These are phyloP conservation scores for Nemurella pictetii DNA, from an alignment of 2,888 invertebrate genomes.

Conservation along the genomic window DNA sequence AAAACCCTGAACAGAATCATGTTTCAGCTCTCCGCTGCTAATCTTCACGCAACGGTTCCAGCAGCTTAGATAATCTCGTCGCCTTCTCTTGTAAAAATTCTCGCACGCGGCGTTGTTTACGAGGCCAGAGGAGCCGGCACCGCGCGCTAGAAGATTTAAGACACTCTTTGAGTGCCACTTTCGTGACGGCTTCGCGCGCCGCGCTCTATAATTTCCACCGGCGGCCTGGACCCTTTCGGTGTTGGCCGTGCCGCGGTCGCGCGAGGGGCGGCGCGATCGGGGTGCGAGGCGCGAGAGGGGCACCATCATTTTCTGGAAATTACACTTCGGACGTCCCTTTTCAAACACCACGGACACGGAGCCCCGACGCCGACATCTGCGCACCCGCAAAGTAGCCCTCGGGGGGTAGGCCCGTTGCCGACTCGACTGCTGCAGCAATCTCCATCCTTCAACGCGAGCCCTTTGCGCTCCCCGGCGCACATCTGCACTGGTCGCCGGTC, in stretches of 20 bases:
- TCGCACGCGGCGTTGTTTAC: neutral
- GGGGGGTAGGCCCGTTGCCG: neutral
- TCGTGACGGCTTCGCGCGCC: neutral
- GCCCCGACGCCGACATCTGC: neutral
- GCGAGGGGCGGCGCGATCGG: neutral
- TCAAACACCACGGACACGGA: neutral
- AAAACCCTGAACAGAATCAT: too few species aligned
- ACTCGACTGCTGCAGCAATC: neutral
- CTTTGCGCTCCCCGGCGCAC: neutral
- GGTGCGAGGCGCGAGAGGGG: neutral
- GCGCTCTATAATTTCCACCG: neutral
- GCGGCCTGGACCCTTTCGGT: neutral
- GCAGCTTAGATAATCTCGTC: neutral
- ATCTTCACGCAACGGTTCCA: neutral
- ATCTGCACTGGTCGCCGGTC: neutral
- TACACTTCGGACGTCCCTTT: neutral
- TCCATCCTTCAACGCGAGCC: too few species aligned
- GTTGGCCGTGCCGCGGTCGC: neutral
- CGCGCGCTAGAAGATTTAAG: neutral
- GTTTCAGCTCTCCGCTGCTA: neutral
- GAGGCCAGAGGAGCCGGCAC: neutral
- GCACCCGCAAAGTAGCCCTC: neutral
- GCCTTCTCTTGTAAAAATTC: neutral
- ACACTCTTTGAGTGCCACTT: neutral
- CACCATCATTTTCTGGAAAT: conserved; percentile 21